These are phyloP conservation scores for Zoroaster sp. DNA, from an alignment of 53 echinoderm and acorn worm genomes.

Conservation along the genomic window DNA sequence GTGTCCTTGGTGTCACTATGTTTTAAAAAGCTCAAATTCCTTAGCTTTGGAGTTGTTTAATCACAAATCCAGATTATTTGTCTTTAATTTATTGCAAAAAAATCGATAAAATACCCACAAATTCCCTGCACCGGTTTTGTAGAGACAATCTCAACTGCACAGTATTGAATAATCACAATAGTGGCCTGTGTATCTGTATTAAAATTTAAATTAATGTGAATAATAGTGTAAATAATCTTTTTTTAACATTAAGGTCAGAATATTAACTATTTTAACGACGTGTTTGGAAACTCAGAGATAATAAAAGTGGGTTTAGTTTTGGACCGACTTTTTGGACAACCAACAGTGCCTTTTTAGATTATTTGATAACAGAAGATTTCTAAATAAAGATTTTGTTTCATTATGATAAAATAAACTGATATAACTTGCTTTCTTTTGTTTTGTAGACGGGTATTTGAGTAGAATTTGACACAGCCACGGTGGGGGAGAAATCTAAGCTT, in stretches of 20 bases:
- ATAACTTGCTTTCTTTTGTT: not conserved
- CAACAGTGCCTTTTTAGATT: slow-evolving; percentile 28
- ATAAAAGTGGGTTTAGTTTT: not conserved
- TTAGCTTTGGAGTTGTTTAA: no score
- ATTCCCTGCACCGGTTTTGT: not conserved
- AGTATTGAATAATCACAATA: no score
- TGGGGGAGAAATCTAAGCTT: not conserved
- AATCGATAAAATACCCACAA: not conserved
- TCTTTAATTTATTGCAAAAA: not conserved
- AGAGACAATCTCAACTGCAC: slow-evolving; percentile 4
- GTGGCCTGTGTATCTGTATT: not conserved
- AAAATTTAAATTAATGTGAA: not conserved
- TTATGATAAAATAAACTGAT: not conserved
- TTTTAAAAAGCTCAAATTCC: no score
- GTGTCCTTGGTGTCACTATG: no score
- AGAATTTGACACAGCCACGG: no score
- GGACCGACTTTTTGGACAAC: not conserved
- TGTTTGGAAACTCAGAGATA: not conserved
- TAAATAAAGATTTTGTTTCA: slow-evolving; percentile 27
- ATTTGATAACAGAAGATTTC: not conserved
- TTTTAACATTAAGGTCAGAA: not conserved
- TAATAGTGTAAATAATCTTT: slow-evolving; percentile 15
- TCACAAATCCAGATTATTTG: not conserved
- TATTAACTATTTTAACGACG: not conserved
- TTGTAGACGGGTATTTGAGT: no score